Evolutionary conservation across 2,888 invertebrate genomes (phyloP), one percentile per base, ranked within the genome.

Genomic region (Oscheius myriophilus): DNA sequence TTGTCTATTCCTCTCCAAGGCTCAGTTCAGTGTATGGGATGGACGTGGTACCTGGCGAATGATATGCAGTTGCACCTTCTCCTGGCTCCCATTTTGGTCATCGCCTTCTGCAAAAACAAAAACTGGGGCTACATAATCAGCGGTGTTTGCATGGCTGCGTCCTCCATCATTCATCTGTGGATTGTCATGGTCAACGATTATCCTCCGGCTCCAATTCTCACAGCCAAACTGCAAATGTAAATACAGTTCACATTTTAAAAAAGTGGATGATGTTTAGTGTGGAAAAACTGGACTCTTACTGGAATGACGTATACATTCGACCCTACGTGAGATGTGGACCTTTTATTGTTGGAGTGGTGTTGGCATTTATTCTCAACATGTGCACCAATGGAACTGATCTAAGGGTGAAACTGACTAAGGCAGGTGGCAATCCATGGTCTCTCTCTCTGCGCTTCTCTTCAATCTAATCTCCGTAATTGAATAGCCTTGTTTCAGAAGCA

Each of bases 31-130:
- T 92, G 92, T 81, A 89, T 92, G 87, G 88, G 90, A 0, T 89
- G 90, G 71, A 90, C 91, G 0, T 92, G 92, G 92, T 91, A 91
- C 87, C 89, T 92, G 45, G 91, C 92, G 0, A 91, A 92, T 78
- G 92, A 92, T 86, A 91, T 91, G 87, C 92, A 92, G 84, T 91
- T 90, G 87, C 91, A 91, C 87, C 87, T 90, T 86, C 87, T 90
- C 55, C 84, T 91, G 3, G 91, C 91, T 18, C 91, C 92, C 0
- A 84, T 91, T 3, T 85, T 92, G 1, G 90, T 92, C 0, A 91
- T 91, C 90, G 87, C 91, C 2, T 63, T 63, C 53, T 53, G 63
- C 53, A 63, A 53, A 26, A 49, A 26, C 9, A 53, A 63, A 70
- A 69, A 26, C 51, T 26, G 42, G 42, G 67, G 67, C 46, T 53